Base-by-base conservation (phyloP, 2,797 vertebrate species). In the Pelodytes ibericus region DNA sequence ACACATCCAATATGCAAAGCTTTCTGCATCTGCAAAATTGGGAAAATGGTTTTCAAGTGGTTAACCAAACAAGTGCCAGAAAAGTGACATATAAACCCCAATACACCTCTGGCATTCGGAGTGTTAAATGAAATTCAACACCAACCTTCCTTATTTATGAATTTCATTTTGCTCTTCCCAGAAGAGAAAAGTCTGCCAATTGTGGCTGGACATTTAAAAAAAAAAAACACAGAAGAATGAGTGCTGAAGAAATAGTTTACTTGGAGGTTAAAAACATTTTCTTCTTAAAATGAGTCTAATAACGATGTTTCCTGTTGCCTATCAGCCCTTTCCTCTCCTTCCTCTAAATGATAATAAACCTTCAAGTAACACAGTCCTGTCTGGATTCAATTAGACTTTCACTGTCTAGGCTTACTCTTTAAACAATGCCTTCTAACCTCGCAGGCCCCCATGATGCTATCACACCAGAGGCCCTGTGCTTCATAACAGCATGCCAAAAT, bases 401-500 rank as follows among this genome's bases (percentile, higher is more conserved):
- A 58, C 71, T 79, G 77, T 79, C 77, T 79, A 79, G 77, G 69
- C 77, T 79, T 79, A 71, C 33, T 82, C 25, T 86, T 85, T 86
- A 87, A 86, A 82, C 80, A 83, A 82, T 80, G 82, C 64, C 80
- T 83, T 86, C 85, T 84, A 83, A 82, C 87, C 81, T 86, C 87
- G 82, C 82, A 88, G 82, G 82, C 85, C 81, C 75, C 77, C 72
- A 16, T 78, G 82, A 88, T 82, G 77, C 36, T 85, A 82, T 86
- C 86, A 88, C 84, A 89, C 67, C 83, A 81, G 69, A 71, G 75
- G 9, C 82, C 82, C 83, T 84, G 68, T 82, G 83, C 82, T 85
- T 87, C 82, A 72, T 79, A 89, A 86, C 85, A 84, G 86, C 81
- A 84, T 62, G 74, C 61, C 84, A 81, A 85, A 90, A 89, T 80